Evolutionary conservation across 1,140 invertebrate species (phyloP).

Genomic region (Tetramorium parvispinum): DNA sequence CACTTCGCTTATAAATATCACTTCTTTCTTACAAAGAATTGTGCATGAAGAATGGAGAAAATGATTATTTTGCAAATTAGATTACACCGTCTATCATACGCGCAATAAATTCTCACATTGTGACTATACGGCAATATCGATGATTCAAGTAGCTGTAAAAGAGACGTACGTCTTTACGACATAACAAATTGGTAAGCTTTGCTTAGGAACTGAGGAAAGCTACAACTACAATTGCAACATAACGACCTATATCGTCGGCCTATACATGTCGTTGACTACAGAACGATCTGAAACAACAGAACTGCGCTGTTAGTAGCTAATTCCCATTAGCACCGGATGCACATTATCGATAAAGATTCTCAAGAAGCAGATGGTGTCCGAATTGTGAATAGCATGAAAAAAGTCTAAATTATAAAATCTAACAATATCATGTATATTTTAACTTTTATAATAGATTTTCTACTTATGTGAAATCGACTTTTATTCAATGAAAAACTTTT

Average conservation of each 20-base stretch:
- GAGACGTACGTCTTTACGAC: constrained; percentile 20
- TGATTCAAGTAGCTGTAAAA: constrained; percentile 15
- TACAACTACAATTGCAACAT: background rate
- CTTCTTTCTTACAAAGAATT: background rate
- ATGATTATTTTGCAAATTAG: constrained; percentile 6
- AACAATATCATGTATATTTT: background rate
- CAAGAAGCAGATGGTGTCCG: background rate
- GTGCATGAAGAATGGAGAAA: background rate
- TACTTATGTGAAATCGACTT: background rate
- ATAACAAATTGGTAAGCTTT: constrained; percentile 13
- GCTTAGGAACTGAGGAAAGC: background rate
- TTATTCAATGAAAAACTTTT: background rate
- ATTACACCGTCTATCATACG: background rate
- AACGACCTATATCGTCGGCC: constrained; percentile 4
- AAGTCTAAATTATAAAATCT: background rate
- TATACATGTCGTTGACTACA: background rate
- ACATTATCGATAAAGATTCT: constrained; percentile 32
- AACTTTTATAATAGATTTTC: background rate
- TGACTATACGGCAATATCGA: background rate
- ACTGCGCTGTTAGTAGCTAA: background rate
- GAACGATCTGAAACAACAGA: constrained; percentile 13
- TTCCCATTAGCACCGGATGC: background rate
- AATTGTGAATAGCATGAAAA: background rate
- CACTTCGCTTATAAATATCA: background rate
- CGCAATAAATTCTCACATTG: background rate